Evolutionary conservation across 2,888 invertebrate species (phyloP), one percentile per base, ranked within the genome.

Genomic region (Trichogramma dendrolimi): DNA sequence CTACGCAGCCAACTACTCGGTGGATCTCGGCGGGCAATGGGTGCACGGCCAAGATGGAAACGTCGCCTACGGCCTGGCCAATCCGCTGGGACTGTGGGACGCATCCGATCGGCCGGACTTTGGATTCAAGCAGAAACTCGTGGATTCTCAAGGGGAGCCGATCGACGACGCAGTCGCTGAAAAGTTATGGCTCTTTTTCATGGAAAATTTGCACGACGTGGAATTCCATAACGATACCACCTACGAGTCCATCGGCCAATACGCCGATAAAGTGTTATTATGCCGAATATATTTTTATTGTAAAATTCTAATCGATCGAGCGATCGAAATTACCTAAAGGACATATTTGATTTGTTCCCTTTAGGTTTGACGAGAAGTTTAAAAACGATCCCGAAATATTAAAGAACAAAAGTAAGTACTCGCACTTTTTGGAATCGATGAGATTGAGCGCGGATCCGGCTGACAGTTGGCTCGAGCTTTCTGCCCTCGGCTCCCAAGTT

Each of bases 21-120:
- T 74, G 5, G 77, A 76, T 42, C 48, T 75, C 39, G 76, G 75
- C 4, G 75, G 68, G 8, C 74, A 76, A 60, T 74, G 73, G 72
- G 68, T 76, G 4, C 74, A 74, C 42, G 75, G 75, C 1, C 67
- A 74, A 64, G 41, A 61, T 41, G 65, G 62, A 8, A 75, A 76
- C 51, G 68, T 70, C 7, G 73, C 47, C 4, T 74, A 66, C 55
- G 66, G 74, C 11, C 41, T 75, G 40, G 75, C 69, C 4, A 64
- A 67, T 56, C 72, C 74, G 4, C 56, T 74, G 4, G 73, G 71
- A 7, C 7, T 72, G 7, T 50, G 69, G 14, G 71, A 63, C 4
- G 42, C 39, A 42, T 56, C 54, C 2, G 53, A 63, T 11, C 14
- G 41, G 2, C 50, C 54, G 6, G 2, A 50, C 39, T 58, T 14